Percentiles rank a stretch among this genome's conserved stretches.
Evolutionary conservation across 2,797 vertebrate genomes (phyloP).

Genomic region (Sebastes minor): DNA sequence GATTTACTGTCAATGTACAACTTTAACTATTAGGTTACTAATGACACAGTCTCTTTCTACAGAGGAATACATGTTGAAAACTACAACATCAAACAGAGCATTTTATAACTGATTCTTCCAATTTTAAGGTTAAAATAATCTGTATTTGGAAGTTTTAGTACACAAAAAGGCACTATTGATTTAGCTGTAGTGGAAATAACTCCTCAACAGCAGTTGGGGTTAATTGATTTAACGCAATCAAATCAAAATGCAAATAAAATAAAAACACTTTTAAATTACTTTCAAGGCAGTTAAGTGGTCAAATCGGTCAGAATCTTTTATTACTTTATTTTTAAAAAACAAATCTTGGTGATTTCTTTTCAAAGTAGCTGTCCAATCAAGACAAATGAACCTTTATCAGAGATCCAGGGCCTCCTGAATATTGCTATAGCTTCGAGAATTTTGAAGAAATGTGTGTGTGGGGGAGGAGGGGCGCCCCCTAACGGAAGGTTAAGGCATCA

Average conservation of each 20-base stretch:
- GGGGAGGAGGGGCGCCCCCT: no score
- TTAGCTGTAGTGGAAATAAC: not conserved
- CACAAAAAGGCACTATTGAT: constrained; percentile 21
- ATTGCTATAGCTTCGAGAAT: not conserved
- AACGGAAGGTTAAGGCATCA: constrained; percentile 62
- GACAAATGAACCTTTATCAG: not conserved
- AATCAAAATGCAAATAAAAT: not conserved
- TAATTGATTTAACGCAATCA: not conserved
- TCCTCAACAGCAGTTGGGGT: not conserved
- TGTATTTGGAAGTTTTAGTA: not conserved
- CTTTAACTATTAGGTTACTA: no score
- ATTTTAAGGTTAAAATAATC: not conserved
- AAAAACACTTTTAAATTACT: not conserved
- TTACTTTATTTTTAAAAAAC: not conserved
- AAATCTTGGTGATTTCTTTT: not conserved
- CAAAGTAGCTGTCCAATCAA: not conserved
- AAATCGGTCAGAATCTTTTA: not conserved
- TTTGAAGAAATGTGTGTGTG: not conserved
- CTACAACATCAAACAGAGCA: not conserved
- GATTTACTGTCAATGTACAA: not conserved
- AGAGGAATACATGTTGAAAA: not conserved
- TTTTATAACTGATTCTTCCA: not conserved
- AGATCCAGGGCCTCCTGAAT: not conserved
- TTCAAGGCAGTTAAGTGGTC: not conserved
- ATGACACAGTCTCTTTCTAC: not conserved